These are phyloP conservation scores for Polyploca ridens DNA, from an alignment of 2,888 invertebrate genomes.

Conservation along the genomic window DNA sequence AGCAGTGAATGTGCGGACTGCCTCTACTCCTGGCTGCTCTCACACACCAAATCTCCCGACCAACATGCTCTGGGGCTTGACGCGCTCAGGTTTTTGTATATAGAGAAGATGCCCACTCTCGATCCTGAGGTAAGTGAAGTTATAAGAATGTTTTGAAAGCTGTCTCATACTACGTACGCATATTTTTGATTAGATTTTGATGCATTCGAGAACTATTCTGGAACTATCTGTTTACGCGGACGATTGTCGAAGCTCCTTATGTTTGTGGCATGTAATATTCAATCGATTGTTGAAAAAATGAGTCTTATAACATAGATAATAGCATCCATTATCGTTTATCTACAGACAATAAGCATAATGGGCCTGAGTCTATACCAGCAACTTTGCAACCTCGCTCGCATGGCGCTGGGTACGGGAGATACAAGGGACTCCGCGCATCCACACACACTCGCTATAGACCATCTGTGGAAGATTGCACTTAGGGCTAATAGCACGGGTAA, in stretches of 20 bases:
- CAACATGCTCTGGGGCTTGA: conserved; percentile 96
- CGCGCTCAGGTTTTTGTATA: conserved; percentile 93
- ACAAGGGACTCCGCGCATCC: conserved; percentile 73
- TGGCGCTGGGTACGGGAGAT: conserved; percentile 90
- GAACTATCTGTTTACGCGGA: no score
- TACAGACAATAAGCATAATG: conserved; percentile 93
- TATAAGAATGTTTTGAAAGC: no score
- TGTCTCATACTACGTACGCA: no score
- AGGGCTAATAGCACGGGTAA: conserved; percentile 93
- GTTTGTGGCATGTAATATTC: no score
- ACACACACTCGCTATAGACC: conserved; percentile 93
- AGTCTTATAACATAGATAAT: neutral
- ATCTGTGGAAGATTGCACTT: conserved; percentile 97
- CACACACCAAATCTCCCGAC: conserved; percentile 96
- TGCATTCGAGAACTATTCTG: no score
- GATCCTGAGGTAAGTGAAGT: conserved; percentile 87
- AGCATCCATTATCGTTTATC: conserved; percentile 7
- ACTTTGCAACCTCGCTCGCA: conserved; percentile 93
- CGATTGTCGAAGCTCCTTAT: no score
- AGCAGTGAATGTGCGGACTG: conserved; percentile 95
- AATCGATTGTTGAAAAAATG: no score
- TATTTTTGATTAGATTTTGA: no score
- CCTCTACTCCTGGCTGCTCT: conserved; percentile 96
- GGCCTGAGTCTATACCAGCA: conserved; percentile 96
- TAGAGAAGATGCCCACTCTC: conserved; percentile 94